Conservation (phyloP, 2,888 invertebrate species). For the Elegia similella region DNA sequence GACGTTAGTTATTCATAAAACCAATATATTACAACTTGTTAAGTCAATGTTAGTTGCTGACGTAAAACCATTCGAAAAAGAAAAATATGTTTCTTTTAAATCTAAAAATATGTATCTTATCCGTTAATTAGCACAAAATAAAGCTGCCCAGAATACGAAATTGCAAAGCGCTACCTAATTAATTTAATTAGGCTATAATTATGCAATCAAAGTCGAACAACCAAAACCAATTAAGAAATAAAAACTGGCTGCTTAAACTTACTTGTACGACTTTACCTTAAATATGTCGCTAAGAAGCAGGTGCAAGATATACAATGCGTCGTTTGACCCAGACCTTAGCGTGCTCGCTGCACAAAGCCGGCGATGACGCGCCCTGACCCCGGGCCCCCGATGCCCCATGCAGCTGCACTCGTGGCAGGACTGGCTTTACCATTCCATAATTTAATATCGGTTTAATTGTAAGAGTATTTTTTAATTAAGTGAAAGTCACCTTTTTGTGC, state of each 20-base stretch:
- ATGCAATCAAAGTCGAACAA: background rate
- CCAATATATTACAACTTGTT: background rate
- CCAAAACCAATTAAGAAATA: conserved; percentile 4
- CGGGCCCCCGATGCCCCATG: background rate
- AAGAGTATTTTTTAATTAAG: background rate
- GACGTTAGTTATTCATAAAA: conserved; percentile 25
- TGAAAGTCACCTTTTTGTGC: background rate
- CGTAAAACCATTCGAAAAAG: background rate
- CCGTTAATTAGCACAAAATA: background rate
- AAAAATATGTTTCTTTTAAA: background rate
- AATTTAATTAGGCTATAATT: conserved; percentile 5
- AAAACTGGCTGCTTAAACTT: conserved; percentile 12
- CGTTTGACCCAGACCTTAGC: conserved; percentile 58
- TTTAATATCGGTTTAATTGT: background rate
- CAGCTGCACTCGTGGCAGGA: conserved; percentile 2
- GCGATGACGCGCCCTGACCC: conserved; percentile 44
- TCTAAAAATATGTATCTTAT: background rate
- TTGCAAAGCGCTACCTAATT: background rate
- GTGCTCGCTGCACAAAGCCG: conserved; percentile 56
- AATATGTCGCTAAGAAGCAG: conserved; percentile 22
- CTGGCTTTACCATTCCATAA: background rate
- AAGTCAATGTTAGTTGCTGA: background rate
- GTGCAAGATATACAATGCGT: conserved; percentile 36
- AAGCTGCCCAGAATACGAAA: background rate
- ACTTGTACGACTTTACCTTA: background rate